phyloP scores from a whole-genome alignment of 2,113 vertebrate genomes.

The Eudyptes chrysolophus region DNA sequence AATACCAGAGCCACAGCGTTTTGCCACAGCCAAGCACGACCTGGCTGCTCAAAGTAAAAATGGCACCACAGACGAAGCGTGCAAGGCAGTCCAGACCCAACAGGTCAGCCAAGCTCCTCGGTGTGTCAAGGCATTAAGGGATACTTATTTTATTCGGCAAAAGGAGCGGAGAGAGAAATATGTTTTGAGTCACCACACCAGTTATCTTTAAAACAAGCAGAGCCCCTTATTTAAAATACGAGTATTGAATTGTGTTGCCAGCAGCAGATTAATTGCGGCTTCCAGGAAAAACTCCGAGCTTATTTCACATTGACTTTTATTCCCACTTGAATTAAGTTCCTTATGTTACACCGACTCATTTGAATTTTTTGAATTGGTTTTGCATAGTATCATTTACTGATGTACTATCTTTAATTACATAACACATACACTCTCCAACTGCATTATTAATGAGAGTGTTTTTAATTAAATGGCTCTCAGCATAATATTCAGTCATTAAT shows the following conservation, averaged over 20 bases:
- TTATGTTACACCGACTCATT: constrained; percentile 39
- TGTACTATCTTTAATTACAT: constrained; percentile 67
- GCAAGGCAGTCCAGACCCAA: neutral
- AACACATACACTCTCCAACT: constrained; percentile 53
- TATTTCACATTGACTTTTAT: constrained; percentile 59
- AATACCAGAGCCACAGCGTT: neutral
- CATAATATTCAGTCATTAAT: constrained; percentile 63
- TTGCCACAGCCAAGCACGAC: neutral
- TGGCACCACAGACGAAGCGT: neutral
- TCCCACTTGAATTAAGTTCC: constrained; percentile 50
- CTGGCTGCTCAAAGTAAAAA: neutral
- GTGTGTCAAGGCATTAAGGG: neutral
- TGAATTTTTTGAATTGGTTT: constrained; percentile 66
- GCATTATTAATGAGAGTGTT: constrained; percentile 59
- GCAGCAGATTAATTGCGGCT: constrained; percentile 57
- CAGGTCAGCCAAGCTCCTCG: neutral
- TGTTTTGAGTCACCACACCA: neutral
- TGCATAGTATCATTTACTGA: constrained; percentile 64
- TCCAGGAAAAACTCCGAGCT: constrained; percentile 40
- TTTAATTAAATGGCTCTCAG: constrained; percentile 69
- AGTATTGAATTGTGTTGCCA: neutral
- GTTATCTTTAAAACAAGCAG: neutral
- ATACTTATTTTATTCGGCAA: neutral
- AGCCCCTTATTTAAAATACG: neutral
- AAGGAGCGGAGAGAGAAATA: neutral